Base-by-base conservation (phyloP, 2,797 vertebrate species). In the Corythornis leucogaster region DNA sequence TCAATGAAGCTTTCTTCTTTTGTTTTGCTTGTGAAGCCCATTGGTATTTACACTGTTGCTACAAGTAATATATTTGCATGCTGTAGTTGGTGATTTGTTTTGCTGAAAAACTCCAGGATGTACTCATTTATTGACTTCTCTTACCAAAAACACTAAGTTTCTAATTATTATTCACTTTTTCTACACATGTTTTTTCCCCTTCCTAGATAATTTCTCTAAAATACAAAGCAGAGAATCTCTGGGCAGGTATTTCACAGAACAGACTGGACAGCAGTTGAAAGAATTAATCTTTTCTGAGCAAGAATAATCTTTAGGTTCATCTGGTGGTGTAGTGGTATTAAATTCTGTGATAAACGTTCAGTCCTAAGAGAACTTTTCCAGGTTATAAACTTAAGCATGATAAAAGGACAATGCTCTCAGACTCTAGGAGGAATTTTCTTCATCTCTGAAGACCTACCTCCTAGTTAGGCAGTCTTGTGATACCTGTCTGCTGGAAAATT, bases 401-500 rank as follows among this genome's bases (percentile, higher is more conserved):
- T 68, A 61, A 93, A 93, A 93, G 38, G 40, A 58, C 30, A 35
- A 26, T 6, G 26, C 71, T 83, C 79, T 85, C 40, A 78, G 51
- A 61, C 16, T 78, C 12, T 6, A 31, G 85, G 33, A 91, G 26
- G 68, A 73, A 67, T 74, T 76, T 69, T n/a, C 45, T 73, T 51
- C 43, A 53, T 28, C 71, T 88, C 83, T 54, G 54, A 94, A 88
- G 87, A 70, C 57, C 46, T 79, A 53, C 61, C 64, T 86, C 54
- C 83, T 90, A 61, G 74, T 58, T 80, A 77, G 78, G 64, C 48
- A 86, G 71, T 11, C 50, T 58, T 83, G n/a, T 67, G 70, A 67
- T 79, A 58, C n/a, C 57, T n/a, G 42, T 55, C 80, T 87, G 64
- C 75, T 88, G 83, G 42, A 91, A 91, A 68, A 67, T 74, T 74